Evolutionary conservation across 2,113 vertebrate genomes (phyloP).

Genomic region (Rhynchomys soricoides): DNA sequence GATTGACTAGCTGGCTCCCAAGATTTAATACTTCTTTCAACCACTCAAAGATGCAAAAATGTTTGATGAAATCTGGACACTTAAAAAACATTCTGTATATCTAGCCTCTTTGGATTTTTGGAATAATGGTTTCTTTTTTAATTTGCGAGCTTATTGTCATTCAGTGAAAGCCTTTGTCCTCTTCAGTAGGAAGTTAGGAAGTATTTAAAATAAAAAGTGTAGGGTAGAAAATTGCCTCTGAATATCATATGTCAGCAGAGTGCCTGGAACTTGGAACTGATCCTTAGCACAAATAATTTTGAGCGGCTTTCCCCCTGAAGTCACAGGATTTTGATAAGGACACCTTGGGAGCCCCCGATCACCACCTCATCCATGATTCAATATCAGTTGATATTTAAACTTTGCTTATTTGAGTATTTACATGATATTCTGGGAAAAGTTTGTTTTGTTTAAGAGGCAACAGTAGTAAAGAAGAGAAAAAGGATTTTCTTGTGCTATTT

Average conservation of each 20-base stretch:
- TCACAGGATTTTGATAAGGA: constrained; percentile 5
- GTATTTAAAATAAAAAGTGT: constrained; percentile 1
- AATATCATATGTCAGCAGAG: neutral
- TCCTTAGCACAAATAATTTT: constrained; percentile 7
- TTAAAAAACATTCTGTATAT: neutral
- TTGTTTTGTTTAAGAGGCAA: constrained; percentile 50
- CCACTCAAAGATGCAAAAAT: neutral
- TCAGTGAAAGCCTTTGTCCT: neutral
- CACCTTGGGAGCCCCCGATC: neutral
- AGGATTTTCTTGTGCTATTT: constrained; percentile 37
- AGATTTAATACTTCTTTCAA: neutral
- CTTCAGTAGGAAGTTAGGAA: constrained; percentile 16
- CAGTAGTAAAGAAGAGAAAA: neutral
- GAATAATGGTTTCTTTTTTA: constrained; percentile 53
- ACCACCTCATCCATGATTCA: constrained; percentile 23
- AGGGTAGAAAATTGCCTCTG: constrained; percentile 9
- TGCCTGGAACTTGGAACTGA: constrained; percentile 3
- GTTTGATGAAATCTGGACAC: constrained; percentile 5
- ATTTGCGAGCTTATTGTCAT: constrained; percentile 9
- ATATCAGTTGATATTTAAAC: neutral
- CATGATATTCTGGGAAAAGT: constrained; percentile 17
- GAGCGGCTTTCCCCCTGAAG: neutral
- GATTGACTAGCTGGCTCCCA: neutral
- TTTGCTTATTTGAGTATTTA: neutral
- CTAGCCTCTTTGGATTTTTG: neutral